Conservation (phyloP, 2,797 vertebrate species). For the Prunella strophiata region DNA sequence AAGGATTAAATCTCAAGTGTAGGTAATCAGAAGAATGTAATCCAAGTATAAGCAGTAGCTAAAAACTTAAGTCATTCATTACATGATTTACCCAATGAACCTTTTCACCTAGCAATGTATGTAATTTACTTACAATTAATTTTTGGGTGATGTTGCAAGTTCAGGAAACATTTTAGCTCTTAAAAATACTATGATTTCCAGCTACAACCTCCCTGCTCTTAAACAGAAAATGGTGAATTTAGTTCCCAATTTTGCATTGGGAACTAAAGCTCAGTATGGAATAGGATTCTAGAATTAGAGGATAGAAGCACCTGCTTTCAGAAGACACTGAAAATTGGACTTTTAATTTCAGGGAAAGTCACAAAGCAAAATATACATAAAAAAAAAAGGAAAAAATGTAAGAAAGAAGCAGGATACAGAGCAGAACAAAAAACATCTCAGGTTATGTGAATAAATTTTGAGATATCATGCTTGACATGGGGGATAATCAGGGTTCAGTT, state of each 20-base stretch:
- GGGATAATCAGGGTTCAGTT: neutral
- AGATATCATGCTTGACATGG: neutral
- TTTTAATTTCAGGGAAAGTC: neutral
- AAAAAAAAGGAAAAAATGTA: neutral
- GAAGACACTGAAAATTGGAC: neutral
- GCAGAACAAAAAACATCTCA: neutral
- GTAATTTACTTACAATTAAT: neutral
- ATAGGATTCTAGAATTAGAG: neutral
- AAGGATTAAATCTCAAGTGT: neutral
- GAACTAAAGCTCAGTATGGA: neutral
- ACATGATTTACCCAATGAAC: neutral
- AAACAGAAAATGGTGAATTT: neutral
- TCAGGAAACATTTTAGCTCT: neutral
- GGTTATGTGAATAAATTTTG: neutral
- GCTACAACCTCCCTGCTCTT: neutral
- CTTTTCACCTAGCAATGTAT: neutral
- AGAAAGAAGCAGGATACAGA: neutral
- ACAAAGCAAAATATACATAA: fast-evolving
- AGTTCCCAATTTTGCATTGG: neutral
- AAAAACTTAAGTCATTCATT: neutral
- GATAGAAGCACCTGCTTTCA: neutral
- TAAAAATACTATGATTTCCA: neutral
- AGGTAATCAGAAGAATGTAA: neutral
- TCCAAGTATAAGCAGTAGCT: neutral
- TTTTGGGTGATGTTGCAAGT: neutral